These are phyloP conservation scores for Cranoglanis bouderius DNA, from an alignment of 2,113 vertebrate genomes.

Conservation along the genomic window DNA sequence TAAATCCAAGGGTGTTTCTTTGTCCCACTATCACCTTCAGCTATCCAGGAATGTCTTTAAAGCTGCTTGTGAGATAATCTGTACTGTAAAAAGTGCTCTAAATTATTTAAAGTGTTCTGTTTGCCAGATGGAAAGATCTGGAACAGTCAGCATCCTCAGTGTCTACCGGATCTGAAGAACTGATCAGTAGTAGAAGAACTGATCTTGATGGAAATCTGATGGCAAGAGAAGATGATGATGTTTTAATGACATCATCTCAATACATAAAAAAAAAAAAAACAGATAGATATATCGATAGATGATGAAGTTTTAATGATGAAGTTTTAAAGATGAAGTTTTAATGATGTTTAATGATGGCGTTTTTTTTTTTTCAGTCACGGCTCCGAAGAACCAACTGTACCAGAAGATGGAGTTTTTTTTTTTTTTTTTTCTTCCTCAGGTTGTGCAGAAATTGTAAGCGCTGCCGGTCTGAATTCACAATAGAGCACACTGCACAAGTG, in stretches of 20 bases:
- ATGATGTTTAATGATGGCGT: background rate
- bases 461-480: background rate
- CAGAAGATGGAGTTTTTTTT: background rate
- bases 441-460: background rate
- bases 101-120: background rate
- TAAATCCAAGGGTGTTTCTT: background rate
- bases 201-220: slow-evolving; percentile 16
- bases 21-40: background rate
- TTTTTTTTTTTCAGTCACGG: background rate
- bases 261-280: background rate
- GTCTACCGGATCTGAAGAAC: background rate
- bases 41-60: background rate
- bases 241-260: slow-evolving; percentile 21
- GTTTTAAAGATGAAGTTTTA: slow-evolving; percentile 18
- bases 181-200: background rate
- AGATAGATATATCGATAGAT: background rate
- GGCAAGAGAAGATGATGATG: slow-evolving; percentile 4
- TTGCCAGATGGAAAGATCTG: background rate
- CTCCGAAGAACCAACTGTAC: background rate
- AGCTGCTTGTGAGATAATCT: background rate
- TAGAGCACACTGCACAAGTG: background rate
- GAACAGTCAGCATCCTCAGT: background rate
- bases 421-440: background rate
- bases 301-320: slow-evolving; percentile 7
- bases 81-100: background rate